Conservation (phyloP, 2,797 vertebrate genomes). For the Danio choprae region DNA sequence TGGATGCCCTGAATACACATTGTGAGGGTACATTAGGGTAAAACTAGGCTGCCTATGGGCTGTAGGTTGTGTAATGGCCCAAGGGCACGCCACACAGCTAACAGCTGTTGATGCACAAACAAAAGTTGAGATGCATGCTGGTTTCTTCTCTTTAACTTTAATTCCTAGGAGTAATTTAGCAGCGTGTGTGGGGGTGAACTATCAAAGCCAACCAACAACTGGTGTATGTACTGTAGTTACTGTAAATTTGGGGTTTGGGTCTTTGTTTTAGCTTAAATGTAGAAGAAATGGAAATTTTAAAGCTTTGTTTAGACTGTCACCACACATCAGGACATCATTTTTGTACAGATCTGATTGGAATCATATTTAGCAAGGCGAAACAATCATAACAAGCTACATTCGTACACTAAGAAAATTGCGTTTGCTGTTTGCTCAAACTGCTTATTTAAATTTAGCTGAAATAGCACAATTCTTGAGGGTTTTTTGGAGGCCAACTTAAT, state of each 20-base stretch:
- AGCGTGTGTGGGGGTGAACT: constrained; percentile 9
- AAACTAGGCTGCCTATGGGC: constrained; percentile 1
- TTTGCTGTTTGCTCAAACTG: too few relatives aligned
- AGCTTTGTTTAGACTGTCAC: too few relatives aligned
- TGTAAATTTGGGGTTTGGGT: not conserved
- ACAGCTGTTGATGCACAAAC: constrained; percentile 33
- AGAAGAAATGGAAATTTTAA: not conserved
- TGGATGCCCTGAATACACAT: constrained; percentile 12
- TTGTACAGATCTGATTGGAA: too few relatives aligned
- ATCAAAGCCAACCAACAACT: constrained; percentile 16
- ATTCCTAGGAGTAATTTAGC: not conserved
- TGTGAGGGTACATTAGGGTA: constrained; percentile 8
- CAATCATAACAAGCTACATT: too few relatives aligned
- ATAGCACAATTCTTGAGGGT: too few relatives aligned
- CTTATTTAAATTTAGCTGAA: too few relatives aligned
- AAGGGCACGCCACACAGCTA: constrained; percentile 12
- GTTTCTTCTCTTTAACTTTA: constrained; percentile 24
- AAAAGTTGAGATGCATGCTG: constrained; percentile 36
- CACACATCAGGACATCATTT: too few relatives aligned
- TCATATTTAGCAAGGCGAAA: too few relatives aligned
- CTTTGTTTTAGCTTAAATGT: not conserved
- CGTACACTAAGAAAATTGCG: too few relatives aligned
- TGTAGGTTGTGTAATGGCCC: constrained; percentile 11
- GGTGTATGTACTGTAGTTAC: not conserved
- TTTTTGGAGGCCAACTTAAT: too few relatives aligned